Percentiles rank a stretch among this genome's conserved stretches.
phyloP scores from a whole-genome alignment of 2,888 invertebrate species.

The Flexamia atlantica region DNA sequence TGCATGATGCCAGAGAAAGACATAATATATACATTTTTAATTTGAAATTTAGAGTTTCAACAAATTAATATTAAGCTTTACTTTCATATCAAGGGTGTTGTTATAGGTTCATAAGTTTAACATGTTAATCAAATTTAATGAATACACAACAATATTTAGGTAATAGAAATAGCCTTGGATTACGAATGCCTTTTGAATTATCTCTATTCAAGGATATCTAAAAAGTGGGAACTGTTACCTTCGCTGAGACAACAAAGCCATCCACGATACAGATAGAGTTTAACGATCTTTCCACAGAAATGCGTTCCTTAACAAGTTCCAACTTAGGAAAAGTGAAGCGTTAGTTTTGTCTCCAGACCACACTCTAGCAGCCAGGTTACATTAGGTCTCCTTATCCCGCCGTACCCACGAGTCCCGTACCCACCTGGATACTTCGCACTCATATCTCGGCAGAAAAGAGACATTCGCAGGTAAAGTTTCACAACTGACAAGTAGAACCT shows the following conservation, averaged over 20 bases:
- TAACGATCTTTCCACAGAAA: constrained; percentile 8
- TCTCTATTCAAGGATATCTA: too few relatives aligned
- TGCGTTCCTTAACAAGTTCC: background rate
- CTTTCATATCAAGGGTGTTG: too few relatives aligned
- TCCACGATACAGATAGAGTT: constrained; percentile 1
- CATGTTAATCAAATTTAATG: too few relatives aligned
- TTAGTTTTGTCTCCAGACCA: constrained; percentile 1
- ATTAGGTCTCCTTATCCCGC: background rate
- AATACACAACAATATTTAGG: too few relatives aligned
- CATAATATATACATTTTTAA: too few relatives aligned
- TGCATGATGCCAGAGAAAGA: too few relatives aligned
- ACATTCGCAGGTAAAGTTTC: constrained; percentile 45
- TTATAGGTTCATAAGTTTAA: too few relatives aligned
- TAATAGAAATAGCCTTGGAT: too few relatives aligned
- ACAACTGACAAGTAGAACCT: constrained; percentile 53
- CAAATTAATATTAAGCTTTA: too few relatives aligned
- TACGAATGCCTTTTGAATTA: too few relatives aligned
- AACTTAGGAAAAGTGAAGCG: background rate
- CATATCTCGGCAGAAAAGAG: constrained; percentile 42
- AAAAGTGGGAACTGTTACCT: too few relatives aligned
- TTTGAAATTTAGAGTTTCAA: too few relatives aligned
- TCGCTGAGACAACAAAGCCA: background rate
- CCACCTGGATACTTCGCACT: background rate
- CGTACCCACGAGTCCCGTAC: background rate
- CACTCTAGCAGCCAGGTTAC: background rate